Percentiles rank a stretch among this genome's conserved stretches.
phyloP scores from a whole-genome alignment of 2,113 vertebrate species.

The Tachuris rubrigastra region DNA sequence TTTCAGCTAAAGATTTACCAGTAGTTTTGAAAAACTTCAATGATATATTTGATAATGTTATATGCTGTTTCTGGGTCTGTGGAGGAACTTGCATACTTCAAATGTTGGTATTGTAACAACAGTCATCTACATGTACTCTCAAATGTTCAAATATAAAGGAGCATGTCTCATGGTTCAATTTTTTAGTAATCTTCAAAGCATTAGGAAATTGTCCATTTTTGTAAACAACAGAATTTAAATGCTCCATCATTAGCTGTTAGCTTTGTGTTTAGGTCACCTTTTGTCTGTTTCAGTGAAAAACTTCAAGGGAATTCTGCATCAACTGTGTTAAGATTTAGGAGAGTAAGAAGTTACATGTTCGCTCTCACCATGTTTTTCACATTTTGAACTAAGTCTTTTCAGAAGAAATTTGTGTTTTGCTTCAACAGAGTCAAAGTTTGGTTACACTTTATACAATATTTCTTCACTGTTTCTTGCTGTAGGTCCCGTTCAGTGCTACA shows the following conservation, averaged over 20 bases:
- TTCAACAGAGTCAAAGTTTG: not conserved
- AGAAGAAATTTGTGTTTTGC: not conserved
- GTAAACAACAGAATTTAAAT: not conserved
- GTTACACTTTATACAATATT: not conserved
- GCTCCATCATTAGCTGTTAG: not conserved
- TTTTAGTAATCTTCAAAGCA: not conserved
- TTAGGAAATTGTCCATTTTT: not conserved
- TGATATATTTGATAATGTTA: not conserved
- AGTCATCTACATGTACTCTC: not conserved
- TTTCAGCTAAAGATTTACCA: not conserved
- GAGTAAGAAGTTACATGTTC: not conserved
- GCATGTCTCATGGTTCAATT: not conserved
- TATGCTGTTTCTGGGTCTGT: not conserved
- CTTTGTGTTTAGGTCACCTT: not conserved
- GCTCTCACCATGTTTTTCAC: not conserved
- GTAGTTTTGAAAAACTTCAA: not conserved
- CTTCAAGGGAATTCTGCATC: not conserved
- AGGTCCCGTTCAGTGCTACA: slow-evolving; percentile 94
- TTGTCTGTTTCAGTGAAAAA: not conserved
- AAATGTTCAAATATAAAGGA: not conserved
- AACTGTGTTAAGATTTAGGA: not conserved
- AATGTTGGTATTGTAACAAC: not conserved
- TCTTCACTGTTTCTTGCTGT: not conserved
- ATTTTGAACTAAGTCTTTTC: not conserved
- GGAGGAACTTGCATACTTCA: not conserved